phyloP scores from a whole-genome alignment of 92 coral and sea anemone genomes.

The Porites lobata region DNA sequence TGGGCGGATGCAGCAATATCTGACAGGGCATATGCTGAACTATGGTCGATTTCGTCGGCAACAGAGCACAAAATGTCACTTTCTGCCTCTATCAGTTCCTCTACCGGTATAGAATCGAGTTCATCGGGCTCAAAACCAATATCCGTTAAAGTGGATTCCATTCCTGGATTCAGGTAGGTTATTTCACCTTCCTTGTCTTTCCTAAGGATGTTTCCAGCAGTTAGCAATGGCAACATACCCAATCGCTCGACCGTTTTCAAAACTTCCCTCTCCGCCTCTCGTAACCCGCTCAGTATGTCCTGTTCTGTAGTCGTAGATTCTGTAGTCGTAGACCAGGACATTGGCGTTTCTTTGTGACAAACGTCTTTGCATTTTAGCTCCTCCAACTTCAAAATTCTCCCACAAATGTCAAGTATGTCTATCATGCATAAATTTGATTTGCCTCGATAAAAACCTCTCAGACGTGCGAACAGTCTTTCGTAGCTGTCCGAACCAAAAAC shows the following conservation, averaged over 20 bases:
- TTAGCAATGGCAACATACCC: slow-evolving; percentile 22
- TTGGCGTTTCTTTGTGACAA: not conserved
- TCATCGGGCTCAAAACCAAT: slow-evolving; percentile 11
- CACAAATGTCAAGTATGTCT: not conserved
- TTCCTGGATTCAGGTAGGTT: slow-evolving; percentile 18
- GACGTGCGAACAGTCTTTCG: slow-evolving; percentile 22
- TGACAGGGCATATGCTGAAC: not conserved
- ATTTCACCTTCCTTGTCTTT: slow-evolving; percentile 3
- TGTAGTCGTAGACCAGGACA: not conserved
- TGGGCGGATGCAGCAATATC: slow-evolving; percentile 28
- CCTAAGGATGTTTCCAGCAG: slow-evolving; percentile 39
- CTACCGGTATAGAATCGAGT: slow-evolving; percentile 1
- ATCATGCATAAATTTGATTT: slow-evolving; percentile 5
- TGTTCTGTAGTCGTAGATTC: not conserved
- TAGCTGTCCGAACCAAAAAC: slow-evolving; percentile 18
- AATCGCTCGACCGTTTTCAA: slow-evolving; percentile 12
- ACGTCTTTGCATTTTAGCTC: not conserved
- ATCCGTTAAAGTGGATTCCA: slow-evolving; percentile 22
- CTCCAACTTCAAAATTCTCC: not conserved
- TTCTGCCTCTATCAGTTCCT: slow-evolving; percentile 24
- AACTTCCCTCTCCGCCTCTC: slow-evolving; percentile 6
- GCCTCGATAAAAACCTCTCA: not conserved
- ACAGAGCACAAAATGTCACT: slow-evolving; percentile 23
- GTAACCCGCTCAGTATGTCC: slow-evolving; percentile 11
- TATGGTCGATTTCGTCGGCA: slow-evolving; percentile 1